These are phyloP conservation scores for Saturnia pavonia DNA, from an alignment of 2,888 invertebrate genomes.

Conservation along the genomic window DNA sequence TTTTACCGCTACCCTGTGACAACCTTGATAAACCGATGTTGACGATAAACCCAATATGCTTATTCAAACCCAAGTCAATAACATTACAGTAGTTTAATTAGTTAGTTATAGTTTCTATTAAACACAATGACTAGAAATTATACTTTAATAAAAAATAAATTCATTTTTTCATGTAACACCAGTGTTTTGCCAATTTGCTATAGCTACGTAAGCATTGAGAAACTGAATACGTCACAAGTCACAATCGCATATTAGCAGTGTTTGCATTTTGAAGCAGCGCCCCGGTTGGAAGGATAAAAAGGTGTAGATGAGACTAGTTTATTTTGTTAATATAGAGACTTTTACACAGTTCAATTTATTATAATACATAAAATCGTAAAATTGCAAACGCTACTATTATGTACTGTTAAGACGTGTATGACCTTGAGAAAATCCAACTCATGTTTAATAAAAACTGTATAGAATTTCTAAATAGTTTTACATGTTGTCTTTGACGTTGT, in stretches of 20 bases:
- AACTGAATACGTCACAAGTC: neutral
- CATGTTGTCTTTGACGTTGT: neutral
- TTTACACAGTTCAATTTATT: too few relatives aligned
- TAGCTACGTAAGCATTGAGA: neutral
- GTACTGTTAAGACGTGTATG: too few relatives aligned
- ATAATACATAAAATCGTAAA: neutral
- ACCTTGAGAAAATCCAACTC: neutral
- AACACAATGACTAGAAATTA: constrained; percentile 71
- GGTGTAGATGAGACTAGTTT: neutral
- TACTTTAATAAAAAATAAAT: constrained; percentile 6
- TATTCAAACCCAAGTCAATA: constrained; percentile 24
- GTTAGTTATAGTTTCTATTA: constrained; percentile 46
- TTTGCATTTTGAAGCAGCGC: neutral
- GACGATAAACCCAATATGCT: constrained; percentile 32
- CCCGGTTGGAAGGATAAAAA: neutral
- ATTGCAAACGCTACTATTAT: neutral
- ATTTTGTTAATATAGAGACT: neutral
- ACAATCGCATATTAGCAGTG: neutral
- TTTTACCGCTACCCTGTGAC: constrained; percentile 62
- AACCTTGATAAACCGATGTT: constrained; percentile 61
- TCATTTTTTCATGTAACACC: constrained; percentile 16
- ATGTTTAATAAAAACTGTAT: neutral
- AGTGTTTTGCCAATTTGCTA: neutral
- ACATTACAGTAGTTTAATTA: constrained; percentile 22
- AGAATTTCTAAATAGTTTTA: neutral